Percentiles rank a stretch among this genome's conserved stretches.
These are phyloP conservation scores for Henricia sp. DNA, from an alignment of 53 echinoderm and acorn worm genomes.

Conservation along the genomic window DNA sequence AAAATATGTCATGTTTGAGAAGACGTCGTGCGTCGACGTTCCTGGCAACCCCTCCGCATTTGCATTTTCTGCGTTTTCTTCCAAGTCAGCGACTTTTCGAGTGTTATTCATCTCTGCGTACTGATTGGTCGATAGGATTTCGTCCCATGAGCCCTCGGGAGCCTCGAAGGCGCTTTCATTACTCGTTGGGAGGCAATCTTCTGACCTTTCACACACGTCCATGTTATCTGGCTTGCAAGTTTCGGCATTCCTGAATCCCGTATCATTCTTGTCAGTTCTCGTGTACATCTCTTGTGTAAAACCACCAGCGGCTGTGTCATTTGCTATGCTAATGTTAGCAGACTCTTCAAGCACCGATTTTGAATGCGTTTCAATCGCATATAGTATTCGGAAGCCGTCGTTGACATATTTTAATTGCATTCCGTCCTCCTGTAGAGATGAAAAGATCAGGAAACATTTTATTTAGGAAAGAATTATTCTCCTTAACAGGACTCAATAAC, in stretches of 20 bases:
- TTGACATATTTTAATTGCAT: constrained; percentile 90
- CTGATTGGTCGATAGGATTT: constrained; percentile 31
- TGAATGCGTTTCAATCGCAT: constrained; percentile 86
- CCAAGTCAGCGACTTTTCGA: neutral
- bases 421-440: constrained; percentile 78
- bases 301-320: constrained; percentile 8
- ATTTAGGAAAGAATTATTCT: too few species aligned
- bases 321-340: neutral
- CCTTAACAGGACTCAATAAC: too few species aligned
- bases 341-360: constrained; percentile 52
- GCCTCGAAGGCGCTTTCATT: constrained; percentile 68
- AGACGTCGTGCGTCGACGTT: constrained; percentile 52
- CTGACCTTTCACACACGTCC: constrained; percentile 53
- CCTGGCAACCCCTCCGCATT: neutral
- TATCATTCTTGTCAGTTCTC: neutral
- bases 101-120: constrained; percentile 57
- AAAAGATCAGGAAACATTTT: too few species aligned
- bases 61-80: neutral
- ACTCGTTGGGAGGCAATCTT: constrained; percentile 79
- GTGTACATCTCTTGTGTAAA: neutral
- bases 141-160: constrained; percentile 71
- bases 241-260: neutral
- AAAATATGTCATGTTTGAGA: constrained; percentile 72
- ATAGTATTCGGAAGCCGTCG: constrained; percentile 85
- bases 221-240: constrained; percentile 5